phyloP scores from a whole-genome alignment of 2,888 invertebrate genomes.

The Apodemia duryi region DNA sequence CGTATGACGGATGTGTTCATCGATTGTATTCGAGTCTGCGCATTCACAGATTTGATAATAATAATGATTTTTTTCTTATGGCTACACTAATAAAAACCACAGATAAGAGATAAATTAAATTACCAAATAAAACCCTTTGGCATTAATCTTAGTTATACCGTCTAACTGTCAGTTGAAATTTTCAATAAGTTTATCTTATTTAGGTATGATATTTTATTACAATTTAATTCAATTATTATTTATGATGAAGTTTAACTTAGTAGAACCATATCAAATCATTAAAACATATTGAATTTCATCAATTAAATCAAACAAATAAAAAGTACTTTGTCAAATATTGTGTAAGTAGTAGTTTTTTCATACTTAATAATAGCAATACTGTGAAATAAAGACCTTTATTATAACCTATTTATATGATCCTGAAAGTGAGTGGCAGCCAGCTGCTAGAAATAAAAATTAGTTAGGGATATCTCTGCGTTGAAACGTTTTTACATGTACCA shows the following conservation, averaged over 20 bases:
- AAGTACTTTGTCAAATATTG: too few relatives aligned
- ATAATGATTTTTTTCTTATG: conserved; percentile 25
- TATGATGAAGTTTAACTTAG: neutral
- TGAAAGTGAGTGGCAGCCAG: too few relatives aligned
- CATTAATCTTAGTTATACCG: neutral
- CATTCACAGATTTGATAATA: conserved; percentile 47
- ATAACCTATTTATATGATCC: too few relatives aligned
- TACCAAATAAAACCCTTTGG: too few relatives aligned
- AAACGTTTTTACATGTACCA: too few relatives aligned
- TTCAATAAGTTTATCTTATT: neutral
- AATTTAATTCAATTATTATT: neutral
- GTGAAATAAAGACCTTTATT: too few relatives aligned
- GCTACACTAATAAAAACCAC: conserved; percentile 28
- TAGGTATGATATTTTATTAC: neutral
- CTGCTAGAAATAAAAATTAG: too few relatives aligned
- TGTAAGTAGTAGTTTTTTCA: too few relatives aligned
- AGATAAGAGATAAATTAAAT: neutral
- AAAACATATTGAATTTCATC: neutral
- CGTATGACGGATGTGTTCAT: conserved; percentile 78
- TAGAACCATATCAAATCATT: neutral
- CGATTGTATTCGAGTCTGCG: conserved; percentile 64
- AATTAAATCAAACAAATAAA: neutral
- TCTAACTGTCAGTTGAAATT: neutral
- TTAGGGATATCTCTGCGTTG: too few relatives aligned
- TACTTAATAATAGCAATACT: too few relatives aligned